A percentile compares a stretch with the other conserved stretches of the same genome.
Conservation (phyloP, 1,140 invertebrate species). For the Panulirus ornatus region DNA sequence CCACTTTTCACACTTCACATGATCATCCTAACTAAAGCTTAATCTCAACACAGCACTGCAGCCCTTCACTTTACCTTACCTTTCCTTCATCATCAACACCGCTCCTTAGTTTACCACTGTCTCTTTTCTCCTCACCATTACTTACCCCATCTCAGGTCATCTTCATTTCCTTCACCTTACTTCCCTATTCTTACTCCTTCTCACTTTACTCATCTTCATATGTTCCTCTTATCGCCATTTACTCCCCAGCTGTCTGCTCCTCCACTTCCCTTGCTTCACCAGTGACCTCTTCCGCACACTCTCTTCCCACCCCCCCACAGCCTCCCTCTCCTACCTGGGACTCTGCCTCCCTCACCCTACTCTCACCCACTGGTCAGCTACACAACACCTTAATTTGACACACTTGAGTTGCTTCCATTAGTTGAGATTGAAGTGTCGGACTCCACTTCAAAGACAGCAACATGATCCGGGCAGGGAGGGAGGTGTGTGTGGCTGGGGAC, state of each 20-base stretch:
- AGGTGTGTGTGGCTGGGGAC: neutral
- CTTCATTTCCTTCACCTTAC: neutral
- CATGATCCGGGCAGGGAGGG: slow-evolving; percentile 47
- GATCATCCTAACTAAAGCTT: too few species aligned
- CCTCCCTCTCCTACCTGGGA: slow-evolving; percentile 26
- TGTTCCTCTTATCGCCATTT: neutral
- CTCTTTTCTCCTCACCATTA: neutral
- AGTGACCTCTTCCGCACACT: slow-evolving; percentile 8
- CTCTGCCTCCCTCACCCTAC: slow-evolving; percentile 16
- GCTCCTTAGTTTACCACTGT: neutral
- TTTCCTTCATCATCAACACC: too few species aligned
- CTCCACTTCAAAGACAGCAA: slow-evolving; percentile 72
- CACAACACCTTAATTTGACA: slow-evolving; percentile 71
- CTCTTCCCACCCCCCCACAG: neutral
- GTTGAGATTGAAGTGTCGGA: slow-evolving; percentile 69
- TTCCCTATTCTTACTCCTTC: neutral
- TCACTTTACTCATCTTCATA: neutral
- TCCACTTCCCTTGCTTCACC: neutral
- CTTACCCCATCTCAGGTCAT: neutral
- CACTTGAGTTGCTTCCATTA: slow-evolving; percentile 72
- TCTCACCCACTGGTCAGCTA: slow-evolving; percentile 63
- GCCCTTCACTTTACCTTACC: too few species aligned
- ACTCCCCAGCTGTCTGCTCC: neutral
- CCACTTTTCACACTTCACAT: too few species aligned
- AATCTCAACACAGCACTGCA: too few species aligned